These are phyloP conservation scores for Aricia agestis DNA, from an alignment of 1,140 invertebrate genomes.

Conservation along the genomic window DNA sequence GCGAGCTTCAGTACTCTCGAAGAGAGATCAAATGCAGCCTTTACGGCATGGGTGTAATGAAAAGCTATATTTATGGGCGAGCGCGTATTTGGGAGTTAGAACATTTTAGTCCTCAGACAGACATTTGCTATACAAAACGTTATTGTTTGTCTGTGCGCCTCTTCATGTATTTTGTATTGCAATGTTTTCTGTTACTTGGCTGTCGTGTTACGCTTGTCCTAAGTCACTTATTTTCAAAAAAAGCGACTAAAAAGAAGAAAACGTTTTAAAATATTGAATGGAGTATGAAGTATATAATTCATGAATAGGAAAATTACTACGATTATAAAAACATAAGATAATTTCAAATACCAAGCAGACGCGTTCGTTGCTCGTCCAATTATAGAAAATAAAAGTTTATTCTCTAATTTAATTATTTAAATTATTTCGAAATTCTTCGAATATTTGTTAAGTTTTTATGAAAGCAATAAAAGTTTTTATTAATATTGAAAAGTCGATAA, in stretches of 20 bases:
- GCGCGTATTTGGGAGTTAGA: no score
- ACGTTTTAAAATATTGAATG: neutral
- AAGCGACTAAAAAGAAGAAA: no score
- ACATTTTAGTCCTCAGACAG: no score
- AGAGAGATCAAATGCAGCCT: neutral
- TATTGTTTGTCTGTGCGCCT: no score
- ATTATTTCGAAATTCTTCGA: neutral
- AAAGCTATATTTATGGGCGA: no score
- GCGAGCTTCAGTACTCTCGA: conserved; percentile 15
- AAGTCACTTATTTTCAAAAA: no score
- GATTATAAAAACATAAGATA: neutral
- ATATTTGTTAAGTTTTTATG: neutral
- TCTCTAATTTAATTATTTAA: neutral
- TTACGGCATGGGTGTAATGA: neutral
- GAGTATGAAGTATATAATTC: neutral
- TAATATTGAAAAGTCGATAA: conserved; percentile 1
- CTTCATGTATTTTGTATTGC: no score
- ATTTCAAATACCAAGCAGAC: neutral
- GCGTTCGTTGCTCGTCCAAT: neutral
- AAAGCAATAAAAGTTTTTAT: neutral
- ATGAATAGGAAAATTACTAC: neutral
- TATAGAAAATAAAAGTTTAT: neutral
- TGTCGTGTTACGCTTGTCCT: no score
- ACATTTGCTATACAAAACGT: no score
- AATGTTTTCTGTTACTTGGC: no score